These are phyloP conservation scores for Hyphantria cunea DNA, from an alignment of 1,140 invertebrate genomes.

Conservation along the genomic window DNA sequence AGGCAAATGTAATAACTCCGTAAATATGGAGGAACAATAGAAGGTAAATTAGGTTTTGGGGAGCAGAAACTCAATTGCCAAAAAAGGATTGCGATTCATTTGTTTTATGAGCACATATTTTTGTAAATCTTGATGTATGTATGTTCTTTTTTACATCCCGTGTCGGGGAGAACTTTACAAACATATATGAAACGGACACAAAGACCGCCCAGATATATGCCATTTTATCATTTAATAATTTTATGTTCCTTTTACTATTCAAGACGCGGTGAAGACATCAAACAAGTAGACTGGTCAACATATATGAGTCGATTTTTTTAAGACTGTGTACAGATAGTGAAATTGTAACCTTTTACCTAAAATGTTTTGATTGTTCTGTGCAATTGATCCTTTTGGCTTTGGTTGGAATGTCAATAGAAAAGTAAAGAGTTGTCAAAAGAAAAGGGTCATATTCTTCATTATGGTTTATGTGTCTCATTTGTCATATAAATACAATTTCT, in stretches of 20 bases:
- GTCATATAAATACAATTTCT: too few species aligned
- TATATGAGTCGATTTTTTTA: constrained; percentile 20
- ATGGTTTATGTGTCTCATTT: too few species aligned
- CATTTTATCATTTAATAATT: constrained; percentile 24
- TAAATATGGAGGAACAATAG: constrained; percentile 73
- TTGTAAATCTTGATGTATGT: constrained; percentile 17
- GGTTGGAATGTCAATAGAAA: too few species aligned
- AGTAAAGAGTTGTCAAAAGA: too few species aligned
- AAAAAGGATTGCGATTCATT: constrained; percentile 48
- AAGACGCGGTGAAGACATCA: constrained; percentile 5
- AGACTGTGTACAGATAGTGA: not conserved
- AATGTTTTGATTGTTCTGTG: too few species aligned
- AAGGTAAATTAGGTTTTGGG: constrained; percentile 71
- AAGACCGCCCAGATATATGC: too few species aligned
- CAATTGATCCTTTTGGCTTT: too few species aligned
- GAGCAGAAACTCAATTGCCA: constrained; percentile 63
- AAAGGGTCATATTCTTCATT: too few species aligned
- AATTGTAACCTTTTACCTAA: too few species aligned
- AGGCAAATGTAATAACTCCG: constrained; percentile 70
- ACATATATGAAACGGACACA: too few species aligned
- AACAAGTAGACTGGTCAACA: constrained; percentile 12
- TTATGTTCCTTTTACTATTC: constrained; percentile 27
- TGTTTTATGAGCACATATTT: constrained; percentile 35
- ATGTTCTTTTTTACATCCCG: too few species aligned
- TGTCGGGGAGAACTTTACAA: too few species aligned